Evolutionary conservation across 2,888 invertebrate species (phyloP).

Genomic region (Morpho achilles): DNA sequence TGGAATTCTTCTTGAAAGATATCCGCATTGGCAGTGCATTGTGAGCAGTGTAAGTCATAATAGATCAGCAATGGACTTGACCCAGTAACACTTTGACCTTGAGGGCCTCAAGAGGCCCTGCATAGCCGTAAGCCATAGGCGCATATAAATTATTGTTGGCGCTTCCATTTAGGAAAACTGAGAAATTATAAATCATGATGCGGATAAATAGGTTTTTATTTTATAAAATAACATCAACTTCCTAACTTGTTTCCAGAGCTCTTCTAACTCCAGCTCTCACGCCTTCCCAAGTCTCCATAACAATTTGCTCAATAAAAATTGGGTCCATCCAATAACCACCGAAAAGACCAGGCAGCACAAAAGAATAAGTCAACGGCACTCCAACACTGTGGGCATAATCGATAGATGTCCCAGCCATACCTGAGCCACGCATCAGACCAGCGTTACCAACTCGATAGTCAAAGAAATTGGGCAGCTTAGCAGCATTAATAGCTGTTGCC

Average conservation of each 20-base stretch:
- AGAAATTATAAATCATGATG: too few species aligned
- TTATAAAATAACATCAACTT: not conserved
- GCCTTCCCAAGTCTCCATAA: slow-evolving; percentile 77
- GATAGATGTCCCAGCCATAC: slow-evolving; percentile 81
- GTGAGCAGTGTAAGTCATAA: too few species aligned
- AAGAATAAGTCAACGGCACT: slow-evolving; percentile 79
- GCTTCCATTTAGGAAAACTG: too few species aligned
- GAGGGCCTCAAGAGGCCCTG: too few species aligned
- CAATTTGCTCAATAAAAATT: slow-evolving; percentile 74
- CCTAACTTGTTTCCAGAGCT: slow-evolving; percentile 10
- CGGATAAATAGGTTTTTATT: too few species aligned
- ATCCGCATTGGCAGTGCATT: too few species aligned
- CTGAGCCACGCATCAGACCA: slow-evolving; percentile 69
- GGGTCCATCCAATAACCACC: slow-evolving; percentile 79
- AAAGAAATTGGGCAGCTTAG: slow-evolving; percentile 47
- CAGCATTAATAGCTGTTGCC: slow-evolving; percentile 53
- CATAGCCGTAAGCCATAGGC: too few species aligned
- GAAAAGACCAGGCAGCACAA: slow-evolving; percentile 79
- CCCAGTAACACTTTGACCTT: too few species aligned
- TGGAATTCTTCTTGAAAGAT: too few species aligned
- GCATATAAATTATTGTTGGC: too few species aligned
- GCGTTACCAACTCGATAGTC: slow-evolving; percentile 75
- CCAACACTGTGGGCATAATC: slow-evolving; percentile 81
- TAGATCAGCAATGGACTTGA: too few species aligned
- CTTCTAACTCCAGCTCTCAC: slow-evolving; percentile 13